Base-by-base conservation (phyloP, 2,113 vertebrate genomes). In the Galeopterus variegatus region DNA sequence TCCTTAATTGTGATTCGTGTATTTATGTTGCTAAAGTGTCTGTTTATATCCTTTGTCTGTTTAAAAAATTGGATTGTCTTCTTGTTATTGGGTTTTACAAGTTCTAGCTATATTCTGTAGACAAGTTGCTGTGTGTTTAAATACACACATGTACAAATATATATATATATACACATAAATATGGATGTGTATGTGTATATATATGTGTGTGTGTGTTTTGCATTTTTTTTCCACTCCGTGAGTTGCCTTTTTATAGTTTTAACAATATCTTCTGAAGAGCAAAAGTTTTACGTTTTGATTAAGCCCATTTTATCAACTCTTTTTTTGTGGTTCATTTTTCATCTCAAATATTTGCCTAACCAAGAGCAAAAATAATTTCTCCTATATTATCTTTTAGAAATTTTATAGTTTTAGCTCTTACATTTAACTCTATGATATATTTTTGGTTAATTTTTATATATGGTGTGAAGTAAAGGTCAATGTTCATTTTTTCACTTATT, bases 1-100 rank as follows among this genome's bases (percentile, higher is more conserved):
- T 65, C 6, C 65, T 86, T 95, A 90, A 69, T 85, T 91, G 82
- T 92, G 28, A 72, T 86, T 87, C 33, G 45, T 67, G 13, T 85
- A 26, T 52, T 26, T 60, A 28, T 24, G 3, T 54, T 81, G 54
- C 31, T 88, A 52, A 72, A 88, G 9, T 60, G 15, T 93, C 28
- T 41, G 21, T 83, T 76, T 41, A 19, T 90, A 86, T 54, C n/a
- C 36, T 86, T 92, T 91, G 72, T 24, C 15, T 19, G n/a, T 70
- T 79, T 28, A 64, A 87, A 79, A 72, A n/a, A 54, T 45, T 62
- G 45, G 17, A 31, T 48, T 80, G 31, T 62, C 17, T 91, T 94
- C 19, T 89, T 82, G 4, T 82, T 67, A 77, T 48, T 95, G 50
- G 41, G 36, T 69, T 84, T 94, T 77, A 58, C 69, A 41, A 84